phyloP scores from a whole-genome alignment of 1,140 invertebrate species.

The Drosophila rufa region DNA sequence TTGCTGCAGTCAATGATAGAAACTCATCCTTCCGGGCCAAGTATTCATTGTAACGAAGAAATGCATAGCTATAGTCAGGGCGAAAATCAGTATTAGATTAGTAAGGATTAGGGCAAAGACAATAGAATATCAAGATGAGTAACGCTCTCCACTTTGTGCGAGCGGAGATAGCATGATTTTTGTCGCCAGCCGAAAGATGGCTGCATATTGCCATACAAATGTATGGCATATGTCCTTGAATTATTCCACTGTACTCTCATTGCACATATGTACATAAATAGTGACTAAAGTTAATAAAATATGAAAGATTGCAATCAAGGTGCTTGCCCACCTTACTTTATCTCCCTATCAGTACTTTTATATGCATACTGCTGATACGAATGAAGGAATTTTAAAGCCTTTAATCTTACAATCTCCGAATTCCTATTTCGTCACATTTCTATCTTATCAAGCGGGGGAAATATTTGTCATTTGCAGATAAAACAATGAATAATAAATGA shows the following conservation, averaged over 20 bases:
- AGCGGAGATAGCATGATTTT: too few relatives aligned
- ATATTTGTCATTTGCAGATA: neutral
- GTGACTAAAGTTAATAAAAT: neutral
- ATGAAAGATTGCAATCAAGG: slow-evolving; percentile 6
- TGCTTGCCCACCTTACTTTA: neutral
- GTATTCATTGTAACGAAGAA: slow-evolving; percentile 89
- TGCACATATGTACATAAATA: neutral
- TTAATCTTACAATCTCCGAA: slow-evolving; percentile 12
- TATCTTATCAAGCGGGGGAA: neutral
- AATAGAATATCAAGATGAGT: too few relatives aligned
- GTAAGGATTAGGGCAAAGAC: too few relatives aligned
- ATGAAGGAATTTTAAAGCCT: slow-evolving; percentile 1
- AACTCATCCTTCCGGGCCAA: slow-evolving; percentile 86
- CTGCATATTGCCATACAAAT: too few relatives aligned
- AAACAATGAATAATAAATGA: neutral
- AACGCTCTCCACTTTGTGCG: too few relatives aligned
- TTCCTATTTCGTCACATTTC: slow-evolving; percentile 9
- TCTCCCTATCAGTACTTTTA: slow-evolving; percentile 1
- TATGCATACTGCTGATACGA: neutral
- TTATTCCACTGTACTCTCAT: neutral
- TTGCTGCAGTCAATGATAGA: slow-evolving; percentile 70
- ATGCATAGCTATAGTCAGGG: slow-evolving; percentile 87
- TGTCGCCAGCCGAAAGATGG: too few relatives aligned
- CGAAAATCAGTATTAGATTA: slow-evolving; percentile 29
- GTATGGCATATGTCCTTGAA: too few relatives aligned